Percentiles rank a stretch among this genome's conserved stretches.
Conservation (phyloP, 2,113 vertebrate genomes). For the Tychaedon coryphoeus region DNA sequence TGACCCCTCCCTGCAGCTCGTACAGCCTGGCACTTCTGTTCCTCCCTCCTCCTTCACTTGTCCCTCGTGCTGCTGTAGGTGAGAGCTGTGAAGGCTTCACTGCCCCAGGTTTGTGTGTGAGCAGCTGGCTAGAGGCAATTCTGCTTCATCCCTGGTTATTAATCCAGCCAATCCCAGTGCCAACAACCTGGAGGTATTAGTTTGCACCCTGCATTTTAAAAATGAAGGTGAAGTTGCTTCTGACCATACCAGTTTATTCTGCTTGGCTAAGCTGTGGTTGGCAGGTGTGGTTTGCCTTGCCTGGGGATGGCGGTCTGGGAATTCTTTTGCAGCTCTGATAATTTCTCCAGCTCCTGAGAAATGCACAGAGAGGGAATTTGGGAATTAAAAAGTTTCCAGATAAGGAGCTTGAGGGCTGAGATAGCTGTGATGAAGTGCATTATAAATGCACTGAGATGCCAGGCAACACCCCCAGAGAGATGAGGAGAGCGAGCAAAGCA, state of each 20-base stretch:
- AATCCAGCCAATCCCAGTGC: not conserved
- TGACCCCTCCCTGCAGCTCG: not conserved
- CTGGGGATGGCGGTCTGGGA: not conserved
- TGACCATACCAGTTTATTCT: not conserved
- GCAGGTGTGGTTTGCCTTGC: not conserved
- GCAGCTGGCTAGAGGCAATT: not conserved
- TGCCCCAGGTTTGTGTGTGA: fast-evolving
- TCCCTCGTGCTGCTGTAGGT: not conserved
- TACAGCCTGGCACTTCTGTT: not conserved
- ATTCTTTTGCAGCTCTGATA: not conserved
- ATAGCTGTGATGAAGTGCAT: not conserved
- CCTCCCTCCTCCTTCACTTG: not conserved
- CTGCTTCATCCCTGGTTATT: not conserved
- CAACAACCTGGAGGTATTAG: not conserved
- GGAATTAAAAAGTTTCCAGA: not conserved
- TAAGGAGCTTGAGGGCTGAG: not conserved
- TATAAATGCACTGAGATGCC: not conserved
- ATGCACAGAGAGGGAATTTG: not conserved
- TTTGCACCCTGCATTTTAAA: not conserved
- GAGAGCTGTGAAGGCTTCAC: not conserved
- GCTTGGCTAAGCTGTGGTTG: not conserved
- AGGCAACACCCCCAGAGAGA: not conserved
- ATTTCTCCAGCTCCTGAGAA: not conserved
- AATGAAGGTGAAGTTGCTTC: not conserved
- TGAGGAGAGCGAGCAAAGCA: not conserved